A percentile compares a stretch with the other conserved stretches of the same genome.
phyloP scores from a whole-genome alignment of 2,797 vertebrate species.

The Orientallactaga sibirica region DNA sequence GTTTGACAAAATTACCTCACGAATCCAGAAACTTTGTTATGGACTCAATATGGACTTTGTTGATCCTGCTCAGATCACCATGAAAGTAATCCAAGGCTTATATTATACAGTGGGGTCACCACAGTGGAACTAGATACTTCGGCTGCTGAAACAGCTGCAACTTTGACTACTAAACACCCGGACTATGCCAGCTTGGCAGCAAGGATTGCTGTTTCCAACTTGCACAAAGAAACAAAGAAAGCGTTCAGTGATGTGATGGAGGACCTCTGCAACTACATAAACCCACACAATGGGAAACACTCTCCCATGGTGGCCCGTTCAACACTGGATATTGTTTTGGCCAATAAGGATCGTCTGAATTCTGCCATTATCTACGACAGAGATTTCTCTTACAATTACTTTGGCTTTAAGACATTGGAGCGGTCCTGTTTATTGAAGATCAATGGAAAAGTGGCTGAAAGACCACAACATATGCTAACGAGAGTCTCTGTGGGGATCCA shows the following conservation, averaged over 20 bases:
- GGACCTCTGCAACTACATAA: slow-evolving; percentile 96
- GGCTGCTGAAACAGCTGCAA: slow-evolving; percentile 96
- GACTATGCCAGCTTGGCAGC: slow-evolving; percentile 98
- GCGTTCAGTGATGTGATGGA: slow-evolving; percentile 99
- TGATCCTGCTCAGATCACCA: slow-evolving; percentile 98
- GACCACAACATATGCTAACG: slow-evolving; percentile 99
- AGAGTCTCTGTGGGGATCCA: slow-evolving; percentile 97
- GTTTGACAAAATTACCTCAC: slow-evolving; percentile 99
- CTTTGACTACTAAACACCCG: slow-evolving; percentile 97
- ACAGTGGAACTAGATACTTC: slow-evolving; percentile 97
- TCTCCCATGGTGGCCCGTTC: slow-evolving; percentile 97
- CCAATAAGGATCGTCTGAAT: slow-evolving; percentile 97
- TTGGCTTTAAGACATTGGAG: slow-evolving; percentile 99
- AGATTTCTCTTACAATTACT: slow-evolving; percentile 99
- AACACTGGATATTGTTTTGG: slow-evolving; percentile 93
- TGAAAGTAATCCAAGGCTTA: slow-evolving; percentile 99
- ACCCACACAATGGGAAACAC: slow-evolving; percentile 93
- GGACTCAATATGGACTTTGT: slow-evolving; percentile 98
- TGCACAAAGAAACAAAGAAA: slow-evolving; percentile 99
- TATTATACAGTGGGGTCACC: slow-evolving; percentile 94
- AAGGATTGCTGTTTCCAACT: slow-evolving; percentile 96
- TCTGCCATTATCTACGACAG: slow-evolving; percentile 98
- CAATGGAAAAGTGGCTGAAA: slow-evolving; percentile 96
- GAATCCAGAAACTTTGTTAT: slow-evolving; percentile 99
- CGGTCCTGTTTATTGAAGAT: slow-evolving; percentile 98